phyloP scores from a whole-genome alignment of 2,888 invertebrate species.

The Megaustenia siamemsis region DNA sequence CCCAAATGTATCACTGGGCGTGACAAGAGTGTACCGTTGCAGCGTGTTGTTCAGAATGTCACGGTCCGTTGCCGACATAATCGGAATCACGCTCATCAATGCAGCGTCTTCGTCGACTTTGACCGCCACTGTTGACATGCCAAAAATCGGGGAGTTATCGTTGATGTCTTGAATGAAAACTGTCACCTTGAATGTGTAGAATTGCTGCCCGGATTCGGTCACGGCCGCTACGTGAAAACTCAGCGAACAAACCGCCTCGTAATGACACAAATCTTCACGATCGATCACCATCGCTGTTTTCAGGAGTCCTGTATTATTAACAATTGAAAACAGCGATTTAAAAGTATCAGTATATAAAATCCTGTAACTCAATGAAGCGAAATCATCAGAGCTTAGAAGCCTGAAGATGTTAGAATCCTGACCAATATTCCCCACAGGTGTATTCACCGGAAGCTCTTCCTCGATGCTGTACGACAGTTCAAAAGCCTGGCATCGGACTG shows the following conservation, averaged over 20 bases:
- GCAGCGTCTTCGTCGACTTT: constrained; percentile 53
- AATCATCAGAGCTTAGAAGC: constrained; percentile 45
- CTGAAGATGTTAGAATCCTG: constrained; percentile 46
- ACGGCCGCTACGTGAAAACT: constrained; percentile 54
- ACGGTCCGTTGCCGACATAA: constrained; percentile 52
- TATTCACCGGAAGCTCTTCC: constrained; percentile 36
- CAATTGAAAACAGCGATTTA: constrained; percentile 45
- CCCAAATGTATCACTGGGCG: constrained; percentile 43
- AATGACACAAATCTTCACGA: constrained; percentile 53
- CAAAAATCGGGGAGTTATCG: constrained; percentile 56
- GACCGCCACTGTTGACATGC: constrained; percentile 45
- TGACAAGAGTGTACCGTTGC: constrained; percentile 34
- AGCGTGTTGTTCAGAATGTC: constrained; percentile 54
- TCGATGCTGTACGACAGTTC: constrained; percentile 38
- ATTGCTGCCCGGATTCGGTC: constrained; percentile 55
- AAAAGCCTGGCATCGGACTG: not conserved
- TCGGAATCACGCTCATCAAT: constrained; percentile 24
- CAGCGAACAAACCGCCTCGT: constrained; percentile 48
- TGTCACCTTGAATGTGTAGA: constrained; percentile 53
- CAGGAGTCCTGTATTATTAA: constrained; percentile 50
- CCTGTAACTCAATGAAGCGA: constrained; percentile 28
- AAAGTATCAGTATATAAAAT: constrained; percentile 47
- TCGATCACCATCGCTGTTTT: constrained; percentile 49
- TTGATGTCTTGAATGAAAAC: constrained; percentile 55
- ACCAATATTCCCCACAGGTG: constrained; percentile 28